phyloP scores from a whole-genome alignment of 2,113 vertebrate species.

The Seriola aureovittata region DNA sequence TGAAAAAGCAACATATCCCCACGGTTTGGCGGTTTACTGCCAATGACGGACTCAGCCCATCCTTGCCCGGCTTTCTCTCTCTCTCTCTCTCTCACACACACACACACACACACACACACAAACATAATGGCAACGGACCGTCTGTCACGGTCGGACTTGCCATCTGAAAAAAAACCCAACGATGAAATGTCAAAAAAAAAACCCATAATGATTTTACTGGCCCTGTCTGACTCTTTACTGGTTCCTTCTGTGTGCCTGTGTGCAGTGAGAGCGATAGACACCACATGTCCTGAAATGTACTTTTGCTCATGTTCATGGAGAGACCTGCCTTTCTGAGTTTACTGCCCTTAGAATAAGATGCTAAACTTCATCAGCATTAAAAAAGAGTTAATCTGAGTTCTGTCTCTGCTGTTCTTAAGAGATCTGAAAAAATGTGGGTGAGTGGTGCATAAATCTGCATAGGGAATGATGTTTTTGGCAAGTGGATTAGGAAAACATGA shows the following conservation, averaged over 20 bases:
- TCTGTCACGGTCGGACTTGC: no score
- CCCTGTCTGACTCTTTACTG: not conserved
- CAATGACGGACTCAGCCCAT: no score
- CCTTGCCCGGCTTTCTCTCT: no score
- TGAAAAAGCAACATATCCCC: no score
- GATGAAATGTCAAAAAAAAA: no score
- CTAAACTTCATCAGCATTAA: not conserved
- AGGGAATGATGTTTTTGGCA: constrained; percentile 29
- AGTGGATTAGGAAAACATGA: constrained; percentile 47
- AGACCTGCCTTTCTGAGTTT: not conserved
- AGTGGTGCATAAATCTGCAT: constrained; percentile 48
- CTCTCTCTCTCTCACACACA: no score
- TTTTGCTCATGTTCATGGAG: not conserved
- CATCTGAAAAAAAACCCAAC: no score
- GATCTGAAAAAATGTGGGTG: constrained; percentile 5
- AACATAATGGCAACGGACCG: no score
- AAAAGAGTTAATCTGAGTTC: not conserved
- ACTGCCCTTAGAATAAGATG: not conserved
- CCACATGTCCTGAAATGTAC: not conserved
- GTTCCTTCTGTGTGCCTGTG: not conserved
- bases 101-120: no score
- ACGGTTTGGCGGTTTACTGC: no score
- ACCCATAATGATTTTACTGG: no score
- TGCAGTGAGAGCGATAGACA: not conserved
- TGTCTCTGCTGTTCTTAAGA: constrained; percentile 3